Base-by-base conservation (phyloP, 30 jellyfish, hydroid and myxozoan genomes). In the Clytia hemisphaerica region DNA sequence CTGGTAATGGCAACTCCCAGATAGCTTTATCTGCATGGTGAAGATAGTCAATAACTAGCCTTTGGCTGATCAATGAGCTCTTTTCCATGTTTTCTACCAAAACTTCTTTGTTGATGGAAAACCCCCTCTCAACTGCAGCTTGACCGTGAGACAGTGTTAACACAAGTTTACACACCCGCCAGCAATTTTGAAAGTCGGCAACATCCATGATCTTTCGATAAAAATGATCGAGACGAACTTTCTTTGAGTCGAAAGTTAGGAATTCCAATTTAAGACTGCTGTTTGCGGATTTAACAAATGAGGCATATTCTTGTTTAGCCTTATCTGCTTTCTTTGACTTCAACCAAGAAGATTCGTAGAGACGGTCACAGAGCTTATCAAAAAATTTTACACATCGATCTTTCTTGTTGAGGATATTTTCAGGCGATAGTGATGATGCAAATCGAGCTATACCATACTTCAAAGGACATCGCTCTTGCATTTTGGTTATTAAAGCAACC, bases 111-210 rank as follows among this genome's bases (percentile, higher is more conserved):
- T 50, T 50, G 14, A 50, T 21, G 22, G 65, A 50, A 50, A 50
- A 50, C 15, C 65, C 65, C 27, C 27, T 14, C 27, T 50, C 65
- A 50, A 50, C 65, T 9, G 65, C 15, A 7, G 65, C 65, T 50
- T 50, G 65, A 7, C 65, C 65, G 15, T 6, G 53, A 19, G 2
- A 3, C 2, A 32, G 40, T 4, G 14, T 14, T 4, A 18, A 4
- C 2, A 19, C 15, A 55, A 6, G 2, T 28, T 32, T 32, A 3
- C 25, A 16, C 5, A 55, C 50, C 14, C 6, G n/a, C 6, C 15
- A 27, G 15, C 31, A 55, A 55, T 28, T 21, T 3, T 55, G 25
- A 28, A 21, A 32, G 27, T 21, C 22, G 15, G 27, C 27, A 50
- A 14, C 27, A 6, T 28, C 65, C 65, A 50, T 50, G 10, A 21